phyloP scores from a whole-genome alignment of 2,797 vertebrate species.

The Percopsis omiscomaycus region DNA sequence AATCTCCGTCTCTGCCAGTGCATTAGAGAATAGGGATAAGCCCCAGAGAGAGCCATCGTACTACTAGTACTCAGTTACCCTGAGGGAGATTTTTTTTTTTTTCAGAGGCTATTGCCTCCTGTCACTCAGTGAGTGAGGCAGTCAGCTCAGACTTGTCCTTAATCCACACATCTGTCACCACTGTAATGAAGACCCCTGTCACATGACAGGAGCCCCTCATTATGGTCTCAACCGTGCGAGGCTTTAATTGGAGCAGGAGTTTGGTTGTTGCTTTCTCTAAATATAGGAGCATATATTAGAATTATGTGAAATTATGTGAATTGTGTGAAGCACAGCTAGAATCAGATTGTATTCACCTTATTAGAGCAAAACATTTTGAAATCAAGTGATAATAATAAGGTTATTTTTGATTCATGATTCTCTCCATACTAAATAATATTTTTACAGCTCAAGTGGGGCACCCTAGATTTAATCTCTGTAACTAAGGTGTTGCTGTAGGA shows the following conservation, averaged over 20 bases:
- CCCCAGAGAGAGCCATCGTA: slow-evolving; percentile 23
- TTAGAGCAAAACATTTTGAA: no score
- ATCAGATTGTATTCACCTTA: no score
- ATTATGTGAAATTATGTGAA: no score
- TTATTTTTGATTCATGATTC: no score
- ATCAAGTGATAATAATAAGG: no score
- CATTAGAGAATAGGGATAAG: slow-evolving; percentile 24
- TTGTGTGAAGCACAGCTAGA: no score
- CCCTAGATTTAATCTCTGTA: slow-evolving; percentile 30
- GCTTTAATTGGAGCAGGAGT: not conserved
- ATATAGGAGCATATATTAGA: slow-evolving; percentile 9
- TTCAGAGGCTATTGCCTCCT: slow-evolving; percentile 18
- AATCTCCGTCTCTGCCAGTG: slow-evolving; percentile 1
- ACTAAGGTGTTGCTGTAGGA: slow-evolving; percentile 32
- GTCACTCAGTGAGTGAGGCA: slow-evolving; percentile 41
- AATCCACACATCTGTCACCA: slow-evolving; percentile 67
- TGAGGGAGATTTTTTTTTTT: slow-evolving; percentile 44
- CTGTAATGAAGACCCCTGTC: slow-evolving; percentile 58
- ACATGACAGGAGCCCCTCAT: slow-evolving; percentile 39
- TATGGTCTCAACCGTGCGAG: not conserved
- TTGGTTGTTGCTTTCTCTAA: slow-evolving; percentile 8
- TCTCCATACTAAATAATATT: not conserved
- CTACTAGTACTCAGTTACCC: slow-evolving; percentile 17
- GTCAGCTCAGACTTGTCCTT: slow-evolving; percentile 44
- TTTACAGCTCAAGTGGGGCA: slow-evolving; percentile 24